These are phyloP conservation scores for Odontomyia ornata DNA, from an alignment of 2,888 invertebrate genomes.

Conservation along the genomic window DNA sequence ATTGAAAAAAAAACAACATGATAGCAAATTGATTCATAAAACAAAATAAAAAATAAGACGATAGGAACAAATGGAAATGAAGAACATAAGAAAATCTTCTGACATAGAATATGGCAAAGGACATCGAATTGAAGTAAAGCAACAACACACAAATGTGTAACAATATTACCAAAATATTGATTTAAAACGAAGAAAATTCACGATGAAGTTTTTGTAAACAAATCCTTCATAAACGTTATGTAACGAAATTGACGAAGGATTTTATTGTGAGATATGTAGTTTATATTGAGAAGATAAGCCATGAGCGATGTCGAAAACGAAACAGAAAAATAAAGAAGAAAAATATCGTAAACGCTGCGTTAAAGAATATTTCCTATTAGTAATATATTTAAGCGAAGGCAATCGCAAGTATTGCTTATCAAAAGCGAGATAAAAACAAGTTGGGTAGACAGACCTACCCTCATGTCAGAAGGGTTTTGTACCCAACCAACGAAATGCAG, in stretches of 20 bases:
- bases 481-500: too few species aligned
- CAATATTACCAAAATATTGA: slow-evolving; percentile 26
- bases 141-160: slow-evolving; percentile 7
- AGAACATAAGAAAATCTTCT: slow-evolving; percentile 5
- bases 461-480: too few species aligned
- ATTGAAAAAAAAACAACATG: slow-evolving; percentile 10
- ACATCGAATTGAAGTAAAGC: neutral
- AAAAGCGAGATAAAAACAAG: too few species aligned
- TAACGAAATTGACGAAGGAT: slow-evolving; percentile 12
- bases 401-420: too few species aligned
- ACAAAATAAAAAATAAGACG: slow-evolving; percentile 24
- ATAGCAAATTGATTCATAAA: neutral
- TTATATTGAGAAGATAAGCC: slow-evolving; percentile 30
- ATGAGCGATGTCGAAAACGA: slow-evolving; percentile 20
- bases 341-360: slow-evolving; percentile 17
- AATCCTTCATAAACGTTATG: slow-evolving; percentile 1
- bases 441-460: too few species aligned
- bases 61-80: neutral
- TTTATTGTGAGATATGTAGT: slow-evolving; percentile 26
- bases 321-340: slow-evolving; percentile 21
- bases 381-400: slow-evolving; percentile 33
- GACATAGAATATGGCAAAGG: neutral
- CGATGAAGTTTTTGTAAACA: neutral
- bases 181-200: slow-evolving; percentile 11
- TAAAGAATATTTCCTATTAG: slow-evolving; percentile 30